These are phyloP conservation scores for Salvator merianae DNA, from an alignment of 2,113 vertebrate species.

Conservation along the genomic window DNA sequence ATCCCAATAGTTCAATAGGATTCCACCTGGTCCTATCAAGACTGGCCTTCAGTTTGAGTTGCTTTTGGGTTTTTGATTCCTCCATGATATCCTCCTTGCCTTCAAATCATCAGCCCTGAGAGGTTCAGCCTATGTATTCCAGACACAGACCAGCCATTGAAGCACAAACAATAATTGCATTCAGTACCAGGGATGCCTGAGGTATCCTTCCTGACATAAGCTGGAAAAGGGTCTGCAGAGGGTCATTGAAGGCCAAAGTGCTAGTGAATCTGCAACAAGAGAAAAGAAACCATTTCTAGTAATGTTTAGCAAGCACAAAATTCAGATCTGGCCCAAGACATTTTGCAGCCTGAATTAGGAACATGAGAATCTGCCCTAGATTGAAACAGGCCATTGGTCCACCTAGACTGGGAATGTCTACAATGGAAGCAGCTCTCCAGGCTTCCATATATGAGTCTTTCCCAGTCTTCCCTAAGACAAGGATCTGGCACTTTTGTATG, in stretches of 20 bases:
- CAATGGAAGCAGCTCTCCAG: no score
- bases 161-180: neutral
- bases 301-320: neutral
- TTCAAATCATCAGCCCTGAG: neutral
- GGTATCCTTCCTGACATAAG: conserved; percentile 88
- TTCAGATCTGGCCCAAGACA: neutral
- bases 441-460: no score
- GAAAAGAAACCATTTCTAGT: neutral
- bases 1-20: neutral
- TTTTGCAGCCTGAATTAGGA: neutral
- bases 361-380: no score
- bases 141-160: no score
- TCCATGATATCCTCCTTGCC: neutral
- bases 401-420: no score
- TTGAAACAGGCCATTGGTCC: no score
- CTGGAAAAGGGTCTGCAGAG: conserved; percentile 92
- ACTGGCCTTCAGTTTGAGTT: neutral
- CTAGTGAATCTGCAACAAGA: conserved; percentile 84
- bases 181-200: conserved; percentile 80
- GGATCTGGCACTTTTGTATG: no score
- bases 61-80: neutral
- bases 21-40: neutral
- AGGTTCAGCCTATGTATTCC: no score
- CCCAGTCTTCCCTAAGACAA: no score
- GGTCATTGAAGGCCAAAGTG: conserved; percentile 82